Percentiles rank a stretch among this genome's conserved stretches.
Evolutionary conservation across 1,140 invertebrate species (phyloP).

Genomic region (Semibalanus balanoides): DNA sequence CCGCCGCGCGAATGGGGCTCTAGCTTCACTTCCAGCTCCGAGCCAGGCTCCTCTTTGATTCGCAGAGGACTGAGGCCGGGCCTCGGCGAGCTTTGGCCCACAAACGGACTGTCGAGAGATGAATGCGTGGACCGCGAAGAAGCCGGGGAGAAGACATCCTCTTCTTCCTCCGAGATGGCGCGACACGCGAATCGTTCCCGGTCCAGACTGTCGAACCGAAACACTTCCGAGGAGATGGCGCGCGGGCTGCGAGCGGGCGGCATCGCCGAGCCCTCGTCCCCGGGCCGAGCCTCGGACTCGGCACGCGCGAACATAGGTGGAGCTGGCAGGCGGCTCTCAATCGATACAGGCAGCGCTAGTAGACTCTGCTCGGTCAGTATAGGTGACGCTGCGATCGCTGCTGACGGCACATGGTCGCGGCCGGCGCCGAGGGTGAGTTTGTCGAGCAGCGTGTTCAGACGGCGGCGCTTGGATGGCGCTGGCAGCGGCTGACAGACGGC

Average conservation of each 20-base stretch:
- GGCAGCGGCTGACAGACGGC: not conserved
- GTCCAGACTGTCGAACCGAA: slow-evolving; percentile 37
- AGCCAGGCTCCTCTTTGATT: slow-evolving; percentile 29
- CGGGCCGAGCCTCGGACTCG: not conserved
- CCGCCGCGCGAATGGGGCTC: slow-evolving; percentile 22
- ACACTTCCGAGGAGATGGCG: slow-evolving; percentile 30
- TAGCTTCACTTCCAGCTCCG: slow-evolving; percentile 29
- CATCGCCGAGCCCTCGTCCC: not conserved
- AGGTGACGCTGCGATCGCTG: not conserved
- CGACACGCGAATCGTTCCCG: slow-evolving; percentile 29
- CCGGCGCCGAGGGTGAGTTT: not conserved
- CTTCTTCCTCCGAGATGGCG: slow-evolving; percentile 35
- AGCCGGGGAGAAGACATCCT: slow-evolving; percentile 20
- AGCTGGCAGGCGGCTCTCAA: not conserved
- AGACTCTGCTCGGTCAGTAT: not conserved
- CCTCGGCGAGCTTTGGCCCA: slow-evolving; percentile 37
- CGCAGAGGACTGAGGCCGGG: slow-evolving; percentile 43
- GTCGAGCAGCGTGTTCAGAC: not conserved
- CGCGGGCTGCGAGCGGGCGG: slow-evolving; percentile 12
- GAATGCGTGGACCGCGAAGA: slow-evolving; percentile 30
- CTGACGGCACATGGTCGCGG: not conserved
- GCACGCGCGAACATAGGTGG: not conserved
- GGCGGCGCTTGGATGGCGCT: not conserved
- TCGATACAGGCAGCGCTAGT: not conserved
- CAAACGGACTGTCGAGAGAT: slow-evolving; percentile 30